phyloP scores from a whole-genome alignment of 2,113 vertebrate genomes.

The Tinamus guttatus region DNA sequence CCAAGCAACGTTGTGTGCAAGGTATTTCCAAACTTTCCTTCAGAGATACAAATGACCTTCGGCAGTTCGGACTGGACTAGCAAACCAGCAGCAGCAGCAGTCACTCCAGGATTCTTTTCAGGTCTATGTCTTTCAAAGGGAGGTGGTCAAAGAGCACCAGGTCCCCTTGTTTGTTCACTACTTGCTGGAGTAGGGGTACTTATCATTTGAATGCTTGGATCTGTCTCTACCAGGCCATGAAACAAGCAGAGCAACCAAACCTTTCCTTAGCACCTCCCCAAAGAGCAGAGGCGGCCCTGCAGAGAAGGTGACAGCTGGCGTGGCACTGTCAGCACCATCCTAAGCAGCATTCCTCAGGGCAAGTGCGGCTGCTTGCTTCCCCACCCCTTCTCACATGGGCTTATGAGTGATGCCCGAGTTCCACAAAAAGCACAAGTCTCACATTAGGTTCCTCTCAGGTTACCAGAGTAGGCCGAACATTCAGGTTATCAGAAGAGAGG shows the following conservation, averaged over 20 bases:
- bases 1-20: not conserved
- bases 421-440: not conserved
- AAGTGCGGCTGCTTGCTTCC: not conserved
- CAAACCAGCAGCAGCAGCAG: not conserved
- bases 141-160: not conserved
- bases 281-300: not conserved
- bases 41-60: not conserved
- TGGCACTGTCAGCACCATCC: not conserved
- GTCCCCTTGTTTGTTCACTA: not conserved
- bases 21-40: not conserved
- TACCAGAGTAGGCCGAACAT: too few species aligned
- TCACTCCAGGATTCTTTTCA: not conserved
- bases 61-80: not conserved
- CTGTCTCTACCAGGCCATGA: not conserved
- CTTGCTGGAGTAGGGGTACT: not conserved
- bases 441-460: not conserved
- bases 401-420: not conserved
- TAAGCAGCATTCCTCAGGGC: not conserved
- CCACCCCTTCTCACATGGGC: not conserved
- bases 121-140: not conserved
- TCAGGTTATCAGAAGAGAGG: not conserved
- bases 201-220: not conserved
- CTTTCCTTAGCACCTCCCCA: not conserved
- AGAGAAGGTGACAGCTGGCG: not conserved
- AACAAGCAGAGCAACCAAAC: not conserved